Evolutionary conservation across 2,797 vertebrate species (phyloP).

Genomic region (Xenentodon cancila): DNA sequence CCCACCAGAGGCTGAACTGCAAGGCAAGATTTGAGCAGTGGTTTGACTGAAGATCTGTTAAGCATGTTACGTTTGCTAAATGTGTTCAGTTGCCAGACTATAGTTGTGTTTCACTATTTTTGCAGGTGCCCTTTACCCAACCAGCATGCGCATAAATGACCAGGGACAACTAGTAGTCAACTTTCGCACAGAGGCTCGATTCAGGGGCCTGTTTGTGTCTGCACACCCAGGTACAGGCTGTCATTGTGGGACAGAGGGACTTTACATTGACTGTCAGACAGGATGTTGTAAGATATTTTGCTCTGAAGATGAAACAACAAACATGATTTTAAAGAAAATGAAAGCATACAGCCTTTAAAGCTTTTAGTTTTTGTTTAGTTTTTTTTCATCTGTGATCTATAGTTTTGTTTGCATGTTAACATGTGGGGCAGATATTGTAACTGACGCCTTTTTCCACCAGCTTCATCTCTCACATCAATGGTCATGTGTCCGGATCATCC

Average conservation of each 20-base stretch:
- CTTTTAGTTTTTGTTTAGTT: no score
- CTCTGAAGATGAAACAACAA: no score
- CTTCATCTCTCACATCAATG: conserved; percentile 86
- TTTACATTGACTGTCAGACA: neutral
- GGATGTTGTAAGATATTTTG: no score
- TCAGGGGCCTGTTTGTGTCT: conserved; percentile 91
- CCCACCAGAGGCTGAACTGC: conserved; percentile 92
- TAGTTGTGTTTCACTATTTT: conserved; percentile 15
- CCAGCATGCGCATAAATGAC: conserved; percentile 93
- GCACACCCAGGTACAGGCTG: conserved; percentile 81
- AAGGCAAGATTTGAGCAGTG: conserved; percentile 77
- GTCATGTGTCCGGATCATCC: conserved; percentile 90
- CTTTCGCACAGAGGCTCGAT: conserved; percentile 93
- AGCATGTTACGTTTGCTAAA: neutral
- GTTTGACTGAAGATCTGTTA: neutral
- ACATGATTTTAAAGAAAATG: no score
- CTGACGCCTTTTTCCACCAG: conserved; percentile 64
- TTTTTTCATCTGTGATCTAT: neutral
- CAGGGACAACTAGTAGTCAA: conserved; percentile 93
- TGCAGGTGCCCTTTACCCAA: conserved; percentile 92
- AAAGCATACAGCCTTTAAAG: no score
- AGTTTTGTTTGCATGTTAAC: no score
- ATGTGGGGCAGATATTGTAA: neutral
- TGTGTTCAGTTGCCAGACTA: neutral
- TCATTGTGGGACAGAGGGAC: neutral